These are phyloP conservation scores for Cataglyphis albicans DNA, from an alignment of 2,888 invertebrate genomes.

Conservation along the genomic window DNA sequence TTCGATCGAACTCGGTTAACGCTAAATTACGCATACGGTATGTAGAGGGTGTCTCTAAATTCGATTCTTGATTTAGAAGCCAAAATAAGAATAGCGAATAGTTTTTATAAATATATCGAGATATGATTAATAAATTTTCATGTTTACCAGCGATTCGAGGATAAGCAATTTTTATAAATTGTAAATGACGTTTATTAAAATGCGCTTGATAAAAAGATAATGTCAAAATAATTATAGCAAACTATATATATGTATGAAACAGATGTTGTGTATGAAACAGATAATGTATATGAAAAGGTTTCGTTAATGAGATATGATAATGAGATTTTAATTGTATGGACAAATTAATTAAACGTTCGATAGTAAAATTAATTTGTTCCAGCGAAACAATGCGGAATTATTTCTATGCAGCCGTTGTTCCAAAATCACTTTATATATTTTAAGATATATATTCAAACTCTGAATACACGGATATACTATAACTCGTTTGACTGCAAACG, in stretches of 20 bases:
- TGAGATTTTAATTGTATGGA: background rate
- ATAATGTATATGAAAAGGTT: background rate
- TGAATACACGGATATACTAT: conserved; percentile 5
- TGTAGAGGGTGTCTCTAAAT: background rate
- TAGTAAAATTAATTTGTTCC: conserved; percentile 7
- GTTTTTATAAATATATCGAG: background rate
- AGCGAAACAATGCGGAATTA: background rate
- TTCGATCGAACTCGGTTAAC: conserved; percentile 1
- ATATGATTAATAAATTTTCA: background rate
- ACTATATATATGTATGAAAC: no score
- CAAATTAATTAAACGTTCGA: conserved; percentile 31
- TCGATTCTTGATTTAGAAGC: conserved; percentile 49
- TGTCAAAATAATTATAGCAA: background rate
- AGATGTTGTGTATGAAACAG: background rate
- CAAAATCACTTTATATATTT: background rate
- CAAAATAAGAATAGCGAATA: conserved; percentile 19
- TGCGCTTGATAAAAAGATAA: conserved; percentile 2
- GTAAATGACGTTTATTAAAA: background rate
- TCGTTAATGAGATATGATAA: conserved; percentile 15
- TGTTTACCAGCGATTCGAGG: background rate
- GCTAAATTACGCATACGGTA: conserved; percentile 22
- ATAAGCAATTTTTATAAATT: background rate
- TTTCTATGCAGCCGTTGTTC: background rate
- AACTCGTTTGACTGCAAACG: conserved; percentile 39
- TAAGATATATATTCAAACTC: background rate